phyloP scores from a whole-genome alignment of 2,888 invertebrate species.

The Diarsia dahlii region DNA sequence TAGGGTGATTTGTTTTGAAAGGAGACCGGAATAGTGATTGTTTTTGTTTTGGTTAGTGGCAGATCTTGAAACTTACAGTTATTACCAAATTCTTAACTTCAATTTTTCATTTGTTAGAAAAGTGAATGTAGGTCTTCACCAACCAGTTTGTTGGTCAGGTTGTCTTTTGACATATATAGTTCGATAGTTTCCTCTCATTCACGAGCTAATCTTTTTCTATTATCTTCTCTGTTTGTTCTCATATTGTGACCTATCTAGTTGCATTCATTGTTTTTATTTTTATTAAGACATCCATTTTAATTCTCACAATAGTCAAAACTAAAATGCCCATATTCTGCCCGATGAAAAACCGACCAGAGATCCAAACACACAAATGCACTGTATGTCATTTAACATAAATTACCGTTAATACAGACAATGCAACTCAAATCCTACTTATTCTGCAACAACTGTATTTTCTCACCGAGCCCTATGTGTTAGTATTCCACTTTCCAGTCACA shows the following conservation, averaged over 20 bases:
- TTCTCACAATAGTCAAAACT: background rate
- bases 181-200: no score
- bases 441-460: conserved; percentile 45
- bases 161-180: no score
- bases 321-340: background rate
- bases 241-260: no score
- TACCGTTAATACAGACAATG: conserved; percentile 45
- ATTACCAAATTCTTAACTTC: background rate
- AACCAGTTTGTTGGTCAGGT: no score
- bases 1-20: background rate
- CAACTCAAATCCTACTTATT: conserved; percentile 46
- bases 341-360: conserved; percentile 2
- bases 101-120: no score
- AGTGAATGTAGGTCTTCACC: no score
- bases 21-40: background rate
- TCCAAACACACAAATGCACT: background rate
- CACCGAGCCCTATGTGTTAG: conserved; percentile 35
- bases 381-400: conserved; percentile 22
- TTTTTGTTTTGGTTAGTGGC: background rate
- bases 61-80: background rate
- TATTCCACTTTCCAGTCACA: conserved; percentile 53
- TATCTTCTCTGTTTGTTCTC: no score
- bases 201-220: no score
- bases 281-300: background rate
- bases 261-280: no score